Evolutionary conservation across 1,140 invertebrate genomes (phyloP).

Genomic region (Drosophila nigrodunni): DNA sequence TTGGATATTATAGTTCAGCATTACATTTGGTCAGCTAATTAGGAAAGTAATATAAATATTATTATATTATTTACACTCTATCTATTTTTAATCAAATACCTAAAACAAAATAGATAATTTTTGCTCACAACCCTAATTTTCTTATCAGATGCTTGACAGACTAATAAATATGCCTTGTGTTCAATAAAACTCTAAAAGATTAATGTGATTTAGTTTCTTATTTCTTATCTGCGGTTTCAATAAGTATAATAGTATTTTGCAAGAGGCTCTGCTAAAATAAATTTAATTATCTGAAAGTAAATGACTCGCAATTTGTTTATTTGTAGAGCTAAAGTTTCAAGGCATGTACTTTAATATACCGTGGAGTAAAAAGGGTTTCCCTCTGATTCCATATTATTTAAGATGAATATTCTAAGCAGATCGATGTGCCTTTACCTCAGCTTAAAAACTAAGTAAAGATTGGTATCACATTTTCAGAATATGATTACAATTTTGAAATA

Average conservation of each 20-base stretch:
- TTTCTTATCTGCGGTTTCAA: slow-evolving; percentile 7
- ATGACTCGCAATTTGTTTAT: slow-evolving; percentile 3
- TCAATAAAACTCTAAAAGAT: slow-evolving; percentile 22
- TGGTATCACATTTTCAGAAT: too few species aligned
- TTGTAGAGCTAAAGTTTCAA: neutral
- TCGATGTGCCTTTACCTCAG: too few species aligned
- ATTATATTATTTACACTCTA: too few species aligned
- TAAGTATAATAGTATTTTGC: neutral
- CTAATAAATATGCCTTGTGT: slow-evolving; percentile 20
- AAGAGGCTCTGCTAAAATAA: neutral
- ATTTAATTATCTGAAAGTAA: slow-evolving; percentile 11
- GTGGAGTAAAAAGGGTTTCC: neutral
- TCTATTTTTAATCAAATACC: too few species aligned
- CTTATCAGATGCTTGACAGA: slow-evolving; percentile 3
- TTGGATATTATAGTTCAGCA: too few species aligned
- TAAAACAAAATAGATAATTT: too few species aligned
- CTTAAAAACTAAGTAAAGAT: too few species aligned
- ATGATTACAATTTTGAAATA: too few species aligned
- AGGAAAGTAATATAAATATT: too few species aligned
- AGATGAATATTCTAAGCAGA: too few species aligned
- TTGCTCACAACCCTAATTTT: neutral
- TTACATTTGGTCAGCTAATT: too few species aligned
- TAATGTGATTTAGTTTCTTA: slow-evolving; percentile 22
- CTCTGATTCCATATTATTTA: too few species aligned
- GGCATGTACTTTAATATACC: neutral